Percentiles rank a stretch among this genome's conserved stretches.
Conservation (phyloP, 2,797 vertebrate genomes). For the Xyrichtys novacula region DNA sequence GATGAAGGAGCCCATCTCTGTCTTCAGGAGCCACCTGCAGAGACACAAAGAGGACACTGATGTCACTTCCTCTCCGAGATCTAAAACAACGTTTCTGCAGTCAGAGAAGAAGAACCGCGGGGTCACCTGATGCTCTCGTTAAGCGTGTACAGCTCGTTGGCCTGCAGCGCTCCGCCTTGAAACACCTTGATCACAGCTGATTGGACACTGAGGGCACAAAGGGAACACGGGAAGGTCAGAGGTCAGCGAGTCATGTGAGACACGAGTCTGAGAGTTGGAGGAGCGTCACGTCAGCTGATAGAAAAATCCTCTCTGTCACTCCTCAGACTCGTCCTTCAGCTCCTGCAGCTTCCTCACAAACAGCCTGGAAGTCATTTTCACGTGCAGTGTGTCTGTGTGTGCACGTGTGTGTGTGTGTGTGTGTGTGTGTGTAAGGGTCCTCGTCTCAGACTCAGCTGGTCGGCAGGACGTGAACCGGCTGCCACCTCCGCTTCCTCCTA, state of each 20-base stretch:
- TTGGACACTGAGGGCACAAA: slow-evolving; percentile 87
- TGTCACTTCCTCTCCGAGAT: no score
- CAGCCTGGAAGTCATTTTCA: neutral
- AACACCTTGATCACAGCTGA: slow-evolving; percentile 96
- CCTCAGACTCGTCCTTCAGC: neutral
- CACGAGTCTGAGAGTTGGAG: no score
- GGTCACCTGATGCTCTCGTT: slow-evolving; percentile 95
- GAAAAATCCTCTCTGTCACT: no score
- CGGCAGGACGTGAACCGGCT: slow-evolving; percentile 52
- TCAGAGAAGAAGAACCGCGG: neutral
- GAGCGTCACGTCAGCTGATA: no score
- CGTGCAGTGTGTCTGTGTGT: neutral
- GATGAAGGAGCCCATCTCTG: slow-evolving; percentile 96
- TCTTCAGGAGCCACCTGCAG: slow-evolving; percentile 91
- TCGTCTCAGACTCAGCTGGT: slow-evolving; percentile 8
- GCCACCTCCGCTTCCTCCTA: slow-evolving; percentile 62
- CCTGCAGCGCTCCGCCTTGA: slow-evolving; percentile 91
- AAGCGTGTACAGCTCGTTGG: slow-evolving; percentile 91
- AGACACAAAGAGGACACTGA: neutral
- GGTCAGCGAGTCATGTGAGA: neutral
- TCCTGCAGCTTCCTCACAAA: neutral
- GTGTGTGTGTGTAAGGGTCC: neutral
- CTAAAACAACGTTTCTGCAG: no score
- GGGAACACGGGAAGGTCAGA: slow-evolving; percentile 7
- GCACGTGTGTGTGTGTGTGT: no score